These are phyloP conservation scores for Euura saliciscinereae DNA, from an alignment of 1,140 invertebrate species.

Conservation along the genomic window DNA sequence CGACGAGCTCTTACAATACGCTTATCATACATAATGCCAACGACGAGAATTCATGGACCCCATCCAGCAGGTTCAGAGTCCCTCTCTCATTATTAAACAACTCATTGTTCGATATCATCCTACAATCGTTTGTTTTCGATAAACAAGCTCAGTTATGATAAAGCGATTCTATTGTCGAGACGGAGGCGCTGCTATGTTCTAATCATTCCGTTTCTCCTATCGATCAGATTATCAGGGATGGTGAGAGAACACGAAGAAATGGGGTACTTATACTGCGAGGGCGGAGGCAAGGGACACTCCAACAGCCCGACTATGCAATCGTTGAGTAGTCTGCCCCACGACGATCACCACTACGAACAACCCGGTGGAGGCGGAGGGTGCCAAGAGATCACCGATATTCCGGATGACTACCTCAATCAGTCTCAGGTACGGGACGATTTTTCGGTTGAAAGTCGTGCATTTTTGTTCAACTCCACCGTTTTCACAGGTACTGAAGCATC, in stretches of 20 bases:
- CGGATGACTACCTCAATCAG: constrained; percentile 83
- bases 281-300: constrained; percentile 59
- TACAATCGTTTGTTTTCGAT: background rate
- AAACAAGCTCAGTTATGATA: background rate
- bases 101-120: background rate
- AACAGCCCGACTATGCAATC: constrained; percentile 58
- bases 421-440: constrained; percentile 60
- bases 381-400: constrained; percentile 84
- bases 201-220: no score
- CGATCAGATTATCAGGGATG: constrained; percentile 48
- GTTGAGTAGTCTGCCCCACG: constrained; percentile 50
- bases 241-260: constrained; percentile 53
- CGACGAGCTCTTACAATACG: constrained; percentile 80
- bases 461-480: background rate
- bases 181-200: no score
- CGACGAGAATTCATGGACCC: constrained; percentile 71
- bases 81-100: background rate
- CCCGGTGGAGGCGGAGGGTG: constrained; percentile 50
- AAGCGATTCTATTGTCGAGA: no score
- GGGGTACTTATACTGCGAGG: constrained; percentile 55
- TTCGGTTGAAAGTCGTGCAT: no score
- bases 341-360: constrained; percentile 55
- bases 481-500: constrained; percentile 78
- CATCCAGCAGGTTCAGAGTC: constrained; percentile 55
- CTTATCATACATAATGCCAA: constrained; percentile 78